Evolutionary conservation across 2,113 vertebrate species (phyloP).

Genomic region (Trinectes maculatus): DNA sequence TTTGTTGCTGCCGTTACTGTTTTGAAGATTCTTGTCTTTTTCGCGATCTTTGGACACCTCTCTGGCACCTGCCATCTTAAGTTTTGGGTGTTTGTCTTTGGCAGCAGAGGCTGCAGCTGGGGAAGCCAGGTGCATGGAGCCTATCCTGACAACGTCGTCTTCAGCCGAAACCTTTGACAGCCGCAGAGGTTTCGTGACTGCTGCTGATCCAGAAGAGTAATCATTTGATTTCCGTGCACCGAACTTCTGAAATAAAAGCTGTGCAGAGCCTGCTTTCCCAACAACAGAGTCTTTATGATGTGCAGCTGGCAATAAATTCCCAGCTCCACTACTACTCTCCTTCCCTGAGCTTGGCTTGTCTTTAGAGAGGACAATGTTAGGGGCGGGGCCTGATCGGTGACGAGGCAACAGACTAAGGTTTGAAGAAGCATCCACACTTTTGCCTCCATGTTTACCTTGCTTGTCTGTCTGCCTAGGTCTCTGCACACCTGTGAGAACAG

Average conservation of each 20-base stretch:
- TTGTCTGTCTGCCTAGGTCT: slow-evolving; percentile 86
- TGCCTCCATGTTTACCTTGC: slow-evolving; percentile 77
- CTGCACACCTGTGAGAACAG: slow-evolving; percentile 77
- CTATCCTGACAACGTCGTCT: slow-evolving; percentile 76
- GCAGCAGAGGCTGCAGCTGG: slow-evolving; percentile 65
- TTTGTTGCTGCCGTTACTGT: slow-evolving; percentile 73
- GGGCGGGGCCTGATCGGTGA: slow-evolving; percentile 52
- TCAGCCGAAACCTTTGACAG: slow-evolving; percentile 62
- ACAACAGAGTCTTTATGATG: slow-evolving; percentile 80
- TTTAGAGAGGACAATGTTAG: slow-evolving; percentile 68
- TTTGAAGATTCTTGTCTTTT: slow-evolving; percentile 74
- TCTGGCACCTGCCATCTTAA: slow-evolving; percentile 71
- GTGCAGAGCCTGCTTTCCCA: slow-evolving; percentile 70
- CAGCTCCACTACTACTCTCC: slow-evolving; percentile 76
- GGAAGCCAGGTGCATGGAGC: slow-evolving; percentile 61
- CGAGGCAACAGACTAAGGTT: slow-evolving; percentile 70
- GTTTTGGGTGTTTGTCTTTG: slow-evolving; percentile 84
- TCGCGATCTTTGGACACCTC: slow-evolving; percentile 78
- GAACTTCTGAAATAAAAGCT: slow-evolving; percentile 71
- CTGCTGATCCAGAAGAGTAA: slow-evolving; percentile 62
- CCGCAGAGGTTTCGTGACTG: slow-evolving; percentile 74
- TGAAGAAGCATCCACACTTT: slow-evolving; percentile 80
- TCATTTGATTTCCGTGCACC: slow-evolving; percentile 77
- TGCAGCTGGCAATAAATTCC: slow-evolving; percentile 73
- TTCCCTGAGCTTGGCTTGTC: slow-evolving; percentile 76